Evolutionary conservation across 2,113 vertebrate species (phyloP), one percentile per base, ranked within the genome.

Genomic region (Tupaia tana): DNA sequence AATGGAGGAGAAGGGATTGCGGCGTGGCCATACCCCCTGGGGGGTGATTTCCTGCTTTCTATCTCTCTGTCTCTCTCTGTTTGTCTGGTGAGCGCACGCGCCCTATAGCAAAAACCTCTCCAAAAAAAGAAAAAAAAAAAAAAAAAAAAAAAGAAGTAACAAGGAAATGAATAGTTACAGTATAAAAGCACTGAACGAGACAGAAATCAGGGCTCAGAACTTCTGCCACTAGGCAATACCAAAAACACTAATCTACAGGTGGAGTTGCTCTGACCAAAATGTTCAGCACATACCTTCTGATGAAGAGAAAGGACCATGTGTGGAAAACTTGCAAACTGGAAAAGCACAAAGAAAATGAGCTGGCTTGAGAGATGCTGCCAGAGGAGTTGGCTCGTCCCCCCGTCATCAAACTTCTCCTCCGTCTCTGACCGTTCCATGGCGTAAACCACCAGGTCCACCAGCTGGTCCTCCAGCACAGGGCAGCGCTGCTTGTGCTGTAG

Each of bases 311-410:
- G 99, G 95, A 99, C 99, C 99, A 99, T 99, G 97, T 99, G 99
- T 54, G 99, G 99, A 98, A 99, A 99, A 98, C 99, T 99, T 83
- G 99, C 99, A 97, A 99, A 99, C 98, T 99, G 99, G 99, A 99
- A 99, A 97, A 99, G 98, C 98, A 99, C 99, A 98, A 99, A 99
- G 99, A 99, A 99, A 99, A 99, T 99, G 98, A 99, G 99, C 99
- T 99, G 99, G 94, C 99, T 99, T 90, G 99, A 99, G 86, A 99
- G 99, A 98, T 99, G 99, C 98, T 99, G 99, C 99, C 99, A 99
- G 96, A 99, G 98, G 97, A 99, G 98, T 96, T 99, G 99, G 98
- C 99, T 99, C 67, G 99, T 99, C 95, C 99, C 99, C 67, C 99
- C 99, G 52, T 99, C 99, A 27, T 99, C 99, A 96, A 99, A 99